phyloP scores from a whole-genome alignment of 2,113 vertebrate genomes.

The Lanius collurio region DNA sequence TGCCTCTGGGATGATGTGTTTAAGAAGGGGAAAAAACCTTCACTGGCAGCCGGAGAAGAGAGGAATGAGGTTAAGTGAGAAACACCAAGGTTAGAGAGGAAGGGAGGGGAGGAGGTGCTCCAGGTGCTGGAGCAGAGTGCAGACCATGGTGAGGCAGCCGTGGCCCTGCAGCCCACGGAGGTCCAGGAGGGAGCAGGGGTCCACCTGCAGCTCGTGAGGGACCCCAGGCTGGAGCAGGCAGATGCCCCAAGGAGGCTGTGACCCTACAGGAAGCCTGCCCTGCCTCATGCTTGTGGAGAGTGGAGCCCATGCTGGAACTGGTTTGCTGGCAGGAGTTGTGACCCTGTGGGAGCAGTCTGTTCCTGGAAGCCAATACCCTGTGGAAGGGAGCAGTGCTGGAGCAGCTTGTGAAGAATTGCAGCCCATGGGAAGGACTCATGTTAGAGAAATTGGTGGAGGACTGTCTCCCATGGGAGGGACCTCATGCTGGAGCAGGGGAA shows the following conservation, averaged over 20 bases:
- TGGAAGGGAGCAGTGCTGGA: not conserved
- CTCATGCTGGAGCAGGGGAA: not conserved
- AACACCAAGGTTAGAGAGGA: not conserved
- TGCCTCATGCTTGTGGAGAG: not conserved
- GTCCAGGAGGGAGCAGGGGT: not conserved
- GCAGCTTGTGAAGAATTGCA: not conserved
- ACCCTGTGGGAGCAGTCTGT: not conserved
- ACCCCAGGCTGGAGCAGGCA: not conserved
- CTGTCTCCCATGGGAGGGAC: not conserved
- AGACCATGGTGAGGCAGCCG: not conserved
- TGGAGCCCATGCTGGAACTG: not conserved
- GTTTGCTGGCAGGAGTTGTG: not conserved
- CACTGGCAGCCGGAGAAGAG: not conserved
- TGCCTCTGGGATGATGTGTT: not conserved
- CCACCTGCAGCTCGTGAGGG: not conserved
- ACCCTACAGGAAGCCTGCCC: not conserved
- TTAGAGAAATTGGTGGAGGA: not conserved
- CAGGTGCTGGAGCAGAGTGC: not conserved
- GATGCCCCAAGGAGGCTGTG: not conserved
- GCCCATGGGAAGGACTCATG: not conserved
- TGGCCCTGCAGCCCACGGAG: not conserved
- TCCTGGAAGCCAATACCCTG: not conserved
- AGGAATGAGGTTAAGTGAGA: not conserved
- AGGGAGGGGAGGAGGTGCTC: not conserved
- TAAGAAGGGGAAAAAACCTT: not conserved